A percentile compares a stretch with the other conserved stretches of the same genome.
Evolutionary conservation across 2,888 invertebrate genomes (phyloP).

Genomic region (Molanna angustata): DNA sequence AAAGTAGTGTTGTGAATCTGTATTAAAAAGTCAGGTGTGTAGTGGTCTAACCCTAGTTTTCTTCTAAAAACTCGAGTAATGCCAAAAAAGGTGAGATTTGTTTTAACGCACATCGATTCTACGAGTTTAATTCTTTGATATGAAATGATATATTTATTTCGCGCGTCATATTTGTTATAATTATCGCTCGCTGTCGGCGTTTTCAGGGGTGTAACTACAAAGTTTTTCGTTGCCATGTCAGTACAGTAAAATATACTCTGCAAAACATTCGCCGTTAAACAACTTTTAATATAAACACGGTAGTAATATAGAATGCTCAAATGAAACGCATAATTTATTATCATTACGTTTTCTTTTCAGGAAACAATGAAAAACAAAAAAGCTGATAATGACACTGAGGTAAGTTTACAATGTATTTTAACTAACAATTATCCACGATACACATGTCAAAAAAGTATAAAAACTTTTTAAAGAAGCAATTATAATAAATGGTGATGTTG

Average conservation of each 20-base stretch:
- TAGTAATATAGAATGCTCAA: conserved; percentile 10
- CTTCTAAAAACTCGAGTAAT: conserved; percentile 34
- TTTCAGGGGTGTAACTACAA: conserved; percentile 26
- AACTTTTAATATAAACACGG: conserved; percentile 25
- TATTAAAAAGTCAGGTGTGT: conserved; percentile 26
- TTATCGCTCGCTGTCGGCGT: conserved; percentile 15
- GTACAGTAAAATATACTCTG: too few relatives aligned
- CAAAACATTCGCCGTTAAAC: conserved; percentile 20
- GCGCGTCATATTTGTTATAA: background rate
- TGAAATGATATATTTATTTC: background rate
- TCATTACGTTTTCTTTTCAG: conserved; percentile 43
- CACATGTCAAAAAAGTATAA: too few relatives aligned
- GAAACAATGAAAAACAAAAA: conserved; percentile 60
- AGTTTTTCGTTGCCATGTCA: conserved; percentile 25
- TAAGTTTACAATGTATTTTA: conserved; percentile 40
- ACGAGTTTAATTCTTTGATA: background rate
- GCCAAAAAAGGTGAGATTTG: conserved; percentile 44
- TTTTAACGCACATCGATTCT: conserved; percentile 9
- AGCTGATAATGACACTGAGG: conserved; percentile 57
- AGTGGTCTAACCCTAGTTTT: conserved; percentile 28
- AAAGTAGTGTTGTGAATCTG: conserved; percentile 17
- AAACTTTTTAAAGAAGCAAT: too few relatives aligned
- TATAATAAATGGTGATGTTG: too few relatives aligned
- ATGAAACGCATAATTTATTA: conserved; percentile 2
- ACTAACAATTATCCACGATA: too few relatives aligned